Percentiles rank a stretch among this genome's conserved stretches.
These are phyloP conservation scores for Sarcophaga rosellei DNA, from an alignment of 2,888 invertebrate genomes.

Conservation along the genomic window DNA sequence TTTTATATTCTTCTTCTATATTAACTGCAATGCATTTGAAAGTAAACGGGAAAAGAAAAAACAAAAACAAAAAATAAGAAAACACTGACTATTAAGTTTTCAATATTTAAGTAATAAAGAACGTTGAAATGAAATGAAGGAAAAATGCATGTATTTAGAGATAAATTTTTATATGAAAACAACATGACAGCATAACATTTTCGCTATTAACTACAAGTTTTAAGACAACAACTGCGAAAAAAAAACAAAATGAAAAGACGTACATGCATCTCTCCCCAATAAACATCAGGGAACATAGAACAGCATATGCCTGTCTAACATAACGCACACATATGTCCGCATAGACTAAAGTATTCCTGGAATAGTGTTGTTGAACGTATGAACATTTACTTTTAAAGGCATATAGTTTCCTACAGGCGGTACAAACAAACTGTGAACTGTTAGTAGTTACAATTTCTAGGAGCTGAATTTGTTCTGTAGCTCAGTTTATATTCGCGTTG, in stretches of 20 bases:
- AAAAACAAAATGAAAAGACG: not conserved
- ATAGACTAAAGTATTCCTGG: not conserved
- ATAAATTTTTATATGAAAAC: slow-evolving; percentile 60
- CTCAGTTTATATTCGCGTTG: not conserved
- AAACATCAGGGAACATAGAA: slow-evolving; percentile 1
- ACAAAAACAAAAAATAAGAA: not conserved
- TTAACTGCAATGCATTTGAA: not conserved
- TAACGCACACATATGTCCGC: not conserved
- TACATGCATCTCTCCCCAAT: slow-evolving; percentile 2
- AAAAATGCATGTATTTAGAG: slow-evolving; percentile 13
- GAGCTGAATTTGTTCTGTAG: not conserved
- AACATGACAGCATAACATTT: slow-evolving; percentile 53
- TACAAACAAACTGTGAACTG: too few species aligned
- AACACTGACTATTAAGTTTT: slow-evolving; percentile 19
- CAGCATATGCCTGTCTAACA: not conserved
- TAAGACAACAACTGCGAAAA: slow-evolving; percentile 28
- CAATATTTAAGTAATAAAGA: slow-evolving; percentile 28
- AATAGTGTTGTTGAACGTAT: not conserved
- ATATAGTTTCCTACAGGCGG: not conserved
- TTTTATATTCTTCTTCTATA: slow-evolving; percentile 16
- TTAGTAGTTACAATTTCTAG: not conserved
- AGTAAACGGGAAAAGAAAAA: not conserved
- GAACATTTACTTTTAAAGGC: not conserved
- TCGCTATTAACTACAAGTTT: slow-evolving; percentile 11
- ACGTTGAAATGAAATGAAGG: slow-evolving; percentile 3